Base-by-base conservation (phyloP, 2,888 invertebrate genomes). In the Agrilus biguttatus region DNA sequence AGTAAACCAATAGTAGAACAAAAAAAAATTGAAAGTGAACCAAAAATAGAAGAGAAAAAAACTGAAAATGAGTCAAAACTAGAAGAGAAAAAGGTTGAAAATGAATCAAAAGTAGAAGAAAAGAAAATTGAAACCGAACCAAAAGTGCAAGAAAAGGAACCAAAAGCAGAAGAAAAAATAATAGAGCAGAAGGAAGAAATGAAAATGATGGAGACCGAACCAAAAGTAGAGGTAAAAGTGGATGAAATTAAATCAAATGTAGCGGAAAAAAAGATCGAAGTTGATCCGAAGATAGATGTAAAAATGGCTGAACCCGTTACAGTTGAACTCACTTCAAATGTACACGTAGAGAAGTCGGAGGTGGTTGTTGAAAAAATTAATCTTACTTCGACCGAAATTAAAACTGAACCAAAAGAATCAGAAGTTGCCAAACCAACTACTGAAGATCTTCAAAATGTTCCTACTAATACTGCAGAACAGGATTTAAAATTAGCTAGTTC, bases 161-260 rank as follows among this genome's bases (percentile, higher is more conserved):
- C 39, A 43, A 36, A 40, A 35, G 21, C 42, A 41, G 39, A 28
- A 40, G 32, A 35, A 14, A 39, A 39, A 10, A 36, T 40, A 35
- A 32, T 45, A 33, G 37, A 41, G 37, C 14, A 40, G 19, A 10
- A 34, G 36, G 34, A 14, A 21, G 17, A 33, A 13, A 5, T n/a
- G n/a, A 19, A 33, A 40, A 34, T 10, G 14, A 40, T 12, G 4
- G 19, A 17, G 8, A 21, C 4, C 7, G 8, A 17, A 14, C 13
- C 5, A 13, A 21, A 14, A 37, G 7, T 21, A 21, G 17, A 17
- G 17, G 17, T 17, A 17, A 17, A 17, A 17, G 4, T 17, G 21
- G 37, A 3, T 5, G 6, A n/a, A 35, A 23, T 44, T 23, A 36
- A 41, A 39, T 14, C 40, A 21, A 10, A 34, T 37, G 35, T 10